Base-by-base conservation (phyloP, 2,797 vertebrate species). In the Neoniphon sammara region DNA sequence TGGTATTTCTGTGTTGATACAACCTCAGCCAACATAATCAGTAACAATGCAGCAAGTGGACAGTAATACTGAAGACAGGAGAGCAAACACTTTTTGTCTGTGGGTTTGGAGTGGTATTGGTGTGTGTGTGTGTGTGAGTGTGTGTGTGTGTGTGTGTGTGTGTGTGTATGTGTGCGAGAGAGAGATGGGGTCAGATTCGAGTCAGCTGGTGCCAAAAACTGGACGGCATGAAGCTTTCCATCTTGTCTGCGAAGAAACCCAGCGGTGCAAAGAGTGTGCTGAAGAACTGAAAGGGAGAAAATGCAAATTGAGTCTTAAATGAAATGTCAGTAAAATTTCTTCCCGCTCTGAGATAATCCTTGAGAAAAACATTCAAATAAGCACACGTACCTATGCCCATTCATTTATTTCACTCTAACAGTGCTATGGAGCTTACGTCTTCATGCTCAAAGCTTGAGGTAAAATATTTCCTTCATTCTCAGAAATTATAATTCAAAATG, bases 191-290 rank as follows among this genome's bases (percentile, higher is more conserved):
- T 95, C 93, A 95, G 88, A 94, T 93, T 74, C 92, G 92, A 86
- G 94, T 93, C 70, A 91, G 93, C 86, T 93, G 94, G 88, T 94
- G 94, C 93, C 95, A 96, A 81, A 94, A 92, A 85, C 93, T 91
- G 89, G 94, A 92, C 82, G 95, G 95, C 93, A 96, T 93, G 86
- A 97, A 93, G 85, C 91, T 94, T 89, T 96, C 91, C 80, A 92
- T 94, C 92, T 95, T 95, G 88, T 96, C 96, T 89, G 92, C 78
- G 71, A 95, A 77, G 90, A 96, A 96, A 75, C 91, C 93, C 91
- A 95, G 91, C 39, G 94, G 94, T 86, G 94, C 94, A 80, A 95
- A 95, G 77, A 95, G 93, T 77, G 92, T 96, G 91, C 95, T 95
- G 91, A 95, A 95, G 91, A 95, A 95, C 96, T 97, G 92, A 23